Percentiles rank a stretch among this genome's conserved stretches.
Evolutionary conservation across 2,888 invertebrate genomes (phyloP).

Genomic region (Athalia rosae): DNA sequence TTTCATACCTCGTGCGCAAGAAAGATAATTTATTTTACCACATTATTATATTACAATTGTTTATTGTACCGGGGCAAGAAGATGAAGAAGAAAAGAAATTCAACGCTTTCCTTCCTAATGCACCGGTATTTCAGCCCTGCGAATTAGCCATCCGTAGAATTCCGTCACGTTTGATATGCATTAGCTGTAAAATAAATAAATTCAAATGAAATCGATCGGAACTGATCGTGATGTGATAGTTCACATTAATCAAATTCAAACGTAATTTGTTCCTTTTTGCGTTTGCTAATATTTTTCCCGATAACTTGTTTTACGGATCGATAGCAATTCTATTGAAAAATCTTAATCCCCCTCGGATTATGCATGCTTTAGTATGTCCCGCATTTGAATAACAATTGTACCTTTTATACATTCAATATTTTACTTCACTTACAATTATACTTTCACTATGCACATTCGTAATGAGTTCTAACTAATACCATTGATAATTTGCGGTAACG

Average conservation of each 20-base stretch:
- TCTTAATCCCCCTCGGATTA: too few species aligned
- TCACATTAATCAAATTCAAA: too few species aligned
- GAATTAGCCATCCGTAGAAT: conserved; percentile 27
- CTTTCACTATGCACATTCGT: too few species aligned
- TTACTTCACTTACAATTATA: too few species aligned
- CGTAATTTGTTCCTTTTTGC: too few species aligned
- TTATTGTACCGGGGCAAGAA: background rate
- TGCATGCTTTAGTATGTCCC: too few species aligned
- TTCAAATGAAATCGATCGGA: background rate
- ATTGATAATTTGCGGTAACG: conserved; percentile 19
- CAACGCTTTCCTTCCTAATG: conserved; percentile 33
- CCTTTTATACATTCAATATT: too few species aligned
- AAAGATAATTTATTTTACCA: background rate
- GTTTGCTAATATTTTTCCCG: too few species aligned
- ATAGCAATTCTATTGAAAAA: too few species aligned
- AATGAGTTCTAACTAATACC: background rate
- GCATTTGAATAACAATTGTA: too few species aligned
- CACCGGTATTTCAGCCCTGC: background rate
- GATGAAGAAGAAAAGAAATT: conserved; percentile 16
- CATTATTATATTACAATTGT: background rate
- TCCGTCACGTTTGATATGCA: background rate
- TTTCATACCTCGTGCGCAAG: conserved; percentile 5
- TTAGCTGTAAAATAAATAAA: conserved; percentile 3
- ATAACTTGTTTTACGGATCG: too few species aligned
- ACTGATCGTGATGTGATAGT: too few species aligned